phyloP scores from a whole-genome alignment of 2,113 vertebrate species.

The Ptyas mucosa region DNA sequence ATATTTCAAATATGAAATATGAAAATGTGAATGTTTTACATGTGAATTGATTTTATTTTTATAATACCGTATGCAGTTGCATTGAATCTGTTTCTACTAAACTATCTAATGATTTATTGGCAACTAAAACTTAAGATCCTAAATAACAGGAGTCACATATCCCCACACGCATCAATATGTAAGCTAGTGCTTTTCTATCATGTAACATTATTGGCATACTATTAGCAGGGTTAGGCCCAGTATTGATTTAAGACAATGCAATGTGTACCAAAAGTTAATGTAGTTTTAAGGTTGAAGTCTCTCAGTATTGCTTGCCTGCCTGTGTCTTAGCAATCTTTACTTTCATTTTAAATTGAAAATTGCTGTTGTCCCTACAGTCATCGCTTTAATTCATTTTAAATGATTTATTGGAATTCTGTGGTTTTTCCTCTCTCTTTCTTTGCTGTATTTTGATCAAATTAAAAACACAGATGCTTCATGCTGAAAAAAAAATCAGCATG shows the following conservation, averaged over 20 bases:
- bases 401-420: slow-evolving; percentile 57
- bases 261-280: slow-evolving; percentile 42
- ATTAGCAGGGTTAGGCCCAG: slow-evolving; percentile 6
- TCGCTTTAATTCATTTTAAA: slow-evolving; percentile 63
- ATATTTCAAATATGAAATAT: neutral
- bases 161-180: fast-evolving
- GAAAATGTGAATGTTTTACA: neutral
- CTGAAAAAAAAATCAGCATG: slow-evolving; percentile 46
- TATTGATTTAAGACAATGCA: slow-evolving; percentile 39
- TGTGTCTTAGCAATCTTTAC: slow-evolving; percentile 39
- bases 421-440: slow-evolving; percentile 41
- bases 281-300: slow-evolving; percentile 32
- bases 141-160: fast-evolving
- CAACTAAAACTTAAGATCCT: neutral
- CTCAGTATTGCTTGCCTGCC: slow-evolving; percentile 44
- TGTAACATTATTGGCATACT: neutral
- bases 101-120: neutral
- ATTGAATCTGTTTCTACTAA: neutral
- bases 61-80: neutral
- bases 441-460: slow-evolving; percentile 53
- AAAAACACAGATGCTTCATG: slow-evolving; percentile 54
- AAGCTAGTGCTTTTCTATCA: fast-evolving
- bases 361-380: slow-evolving; percentile 50
- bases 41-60: neutral
- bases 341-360: slow-evolving; percentile 46